Conservation (phyloP, 2,113 vertebrate genomes). For the Illadopsis cleaveri region DNA sequence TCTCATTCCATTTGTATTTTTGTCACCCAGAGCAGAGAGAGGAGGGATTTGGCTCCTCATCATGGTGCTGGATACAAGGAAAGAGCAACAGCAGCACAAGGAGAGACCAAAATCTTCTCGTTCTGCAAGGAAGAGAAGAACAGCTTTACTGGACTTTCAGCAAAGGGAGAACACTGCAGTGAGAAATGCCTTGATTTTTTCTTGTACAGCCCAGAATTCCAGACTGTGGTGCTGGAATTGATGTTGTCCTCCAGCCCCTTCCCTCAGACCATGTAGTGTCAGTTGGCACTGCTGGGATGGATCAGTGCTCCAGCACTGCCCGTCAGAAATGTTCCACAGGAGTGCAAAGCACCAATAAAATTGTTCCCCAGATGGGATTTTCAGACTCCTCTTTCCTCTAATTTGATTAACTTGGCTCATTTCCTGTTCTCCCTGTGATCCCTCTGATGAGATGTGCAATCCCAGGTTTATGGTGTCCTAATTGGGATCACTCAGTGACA, state of each 20-base stretch:
- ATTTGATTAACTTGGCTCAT: conserved; percentile 51
- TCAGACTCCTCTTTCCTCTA: conserved; percentile 23
- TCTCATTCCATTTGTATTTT: background rate
- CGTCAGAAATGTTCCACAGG: background rate
- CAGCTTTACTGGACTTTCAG: background rate
- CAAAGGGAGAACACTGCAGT: background rate
- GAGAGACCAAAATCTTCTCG: background rate
- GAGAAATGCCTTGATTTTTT: background rate
- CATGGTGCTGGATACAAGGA: background rate
- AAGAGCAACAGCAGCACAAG: background rate
- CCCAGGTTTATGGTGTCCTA: conserved; percentile 7
- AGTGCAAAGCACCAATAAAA: conserved; percentile 20
- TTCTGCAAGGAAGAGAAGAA: background rate
- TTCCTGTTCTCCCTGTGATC: conserved; percentile 44
- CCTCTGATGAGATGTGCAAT: conserved; percentile 1
- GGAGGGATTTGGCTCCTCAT: background rate
- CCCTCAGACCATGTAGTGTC: fast-evolving
- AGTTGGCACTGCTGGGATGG: background rate
- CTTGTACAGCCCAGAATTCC: background rate
- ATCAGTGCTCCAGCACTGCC: background rate
- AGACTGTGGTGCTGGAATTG: background rate
- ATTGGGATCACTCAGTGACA: conserved; percentile 11
- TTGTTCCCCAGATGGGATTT: conserved; percentile 32
- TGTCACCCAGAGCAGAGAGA: background rate
- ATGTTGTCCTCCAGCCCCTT: background rate